These are phyloP conservation scores for Takifugu bimaculatus DNA, from an alignment of 2,113 vertebrate species.

Conservation along the genomic window DNA sequence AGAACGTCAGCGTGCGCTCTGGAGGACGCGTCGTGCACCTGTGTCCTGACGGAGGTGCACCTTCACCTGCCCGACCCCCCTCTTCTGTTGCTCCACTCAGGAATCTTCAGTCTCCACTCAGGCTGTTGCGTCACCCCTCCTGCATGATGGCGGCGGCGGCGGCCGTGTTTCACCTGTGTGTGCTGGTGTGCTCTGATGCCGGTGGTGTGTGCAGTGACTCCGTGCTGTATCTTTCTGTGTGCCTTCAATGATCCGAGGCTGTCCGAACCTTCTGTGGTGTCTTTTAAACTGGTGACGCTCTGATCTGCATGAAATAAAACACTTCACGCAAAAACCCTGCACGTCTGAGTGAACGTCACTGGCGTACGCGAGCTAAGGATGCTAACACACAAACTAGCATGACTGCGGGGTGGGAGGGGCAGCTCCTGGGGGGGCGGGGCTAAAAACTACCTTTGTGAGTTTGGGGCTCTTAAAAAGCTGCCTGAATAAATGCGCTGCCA, in stretches of 20 bases:
- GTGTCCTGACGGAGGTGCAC: too few species aligned
- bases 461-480: too few species aligned
- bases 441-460: too few species aligned
- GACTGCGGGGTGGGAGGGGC: too few species aligned
- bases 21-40: too few species aligned
- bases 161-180: too few species aligned
- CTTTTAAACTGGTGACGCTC: conserved; percentile 53
- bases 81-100: conserved; percentile 50
- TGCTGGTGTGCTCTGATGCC: conserved; percentile 53
- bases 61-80: too few species aligned
- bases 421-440: too few species aligned
- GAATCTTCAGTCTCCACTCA: conserved; percentile 50
- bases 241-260: conserved; percentile 60
- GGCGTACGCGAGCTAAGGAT: too few species aligned
- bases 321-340: conserved; percentile 13
- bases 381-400: too few species aligned
- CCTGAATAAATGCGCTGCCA: too few species aligned
- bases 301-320: conserved; percentile 76
- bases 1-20: conserved; percentile 22
- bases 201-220: conserved; percentile 41
- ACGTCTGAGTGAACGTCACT: too few species aligned
- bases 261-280: conserved; percentile 56
- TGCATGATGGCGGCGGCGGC: conserved; percentile 55
- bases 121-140: conserved; percentile 39
- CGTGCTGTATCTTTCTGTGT: conserved; percentile 59